phyloP scores from a whole-genome alignment of 92 coral and sea anemone genomes.

The Hydrozoanthus gracilis region DNA sequence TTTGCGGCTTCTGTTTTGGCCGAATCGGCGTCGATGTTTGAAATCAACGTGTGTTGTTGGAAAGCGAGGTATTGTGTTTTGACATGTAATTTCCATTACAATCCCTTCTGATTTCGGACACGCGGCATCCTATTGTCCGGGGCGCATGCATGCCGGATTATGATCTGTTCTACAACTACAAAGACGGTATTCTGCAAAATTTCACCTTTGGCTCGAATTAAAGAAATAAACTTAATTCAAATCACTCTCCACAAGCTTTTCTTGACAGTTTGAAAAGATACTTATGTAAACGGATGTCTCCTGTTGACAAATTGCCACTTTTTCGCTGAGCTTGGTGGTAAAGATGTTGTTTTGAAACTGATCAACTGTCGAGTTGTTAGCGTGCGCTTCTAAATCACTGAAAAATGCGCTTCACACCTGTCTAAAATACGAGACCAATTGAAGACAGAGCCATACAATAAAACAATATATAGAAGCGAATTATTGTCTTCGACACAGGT shows the following conservation, averaged over 20 bases:
- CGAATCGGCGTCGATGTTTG: slow-evolving; percentile 43
- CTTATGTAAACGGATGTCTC: neutral
- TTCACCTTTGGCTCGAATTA: slow-evolving; percentile 35
- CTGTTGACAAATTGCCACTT: slow-evolving; percentile 22
- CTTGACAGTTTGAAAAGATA: slow-evolving; percentile 7
- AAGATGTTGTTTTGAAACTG: neutral
- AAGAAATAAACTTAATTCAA: neutral
- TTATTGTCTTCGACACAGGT: slow-evolving; percentile 49
- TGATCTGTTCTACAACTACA: slow-evolving; percentile 30
- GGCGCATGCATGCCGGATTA: slow-evolving; percentile 88
- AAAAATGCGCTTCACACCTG: slow-evolving; percentile 58
- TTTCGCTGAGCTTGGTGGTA: neutral
- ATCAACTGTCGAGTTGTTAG: slow-evolving; percentile 16
- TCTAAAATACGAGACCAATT: slow-evolving; percentile 52
- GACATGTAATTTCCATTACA: slow-evolving; percentile 84
- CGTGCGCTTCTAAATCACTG: neutral
- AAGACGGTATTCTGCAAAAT: slow-evolving; percentile 25
- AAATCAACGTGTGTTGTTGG: slow-evolving; percentile 62
- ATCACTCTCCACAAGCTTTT: neutral
- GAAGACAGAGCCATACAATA: slow-evolving; percentile 46
- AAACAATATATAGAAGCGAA: slow-evolving; percentile 46
- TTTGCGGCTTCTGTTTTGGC: slow-evolving; percentile 45
- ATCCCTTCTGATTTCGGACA: slow-evolving; percentile 59
- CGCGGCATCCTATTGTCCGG: slow-evolving; percentile 64
- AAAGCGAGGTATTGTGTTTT: slow-evolving; percentile 57